Base-by-base conservation (phyloP, 2,113 vertebrate species). In the Halichoerus grypus region DNA sequence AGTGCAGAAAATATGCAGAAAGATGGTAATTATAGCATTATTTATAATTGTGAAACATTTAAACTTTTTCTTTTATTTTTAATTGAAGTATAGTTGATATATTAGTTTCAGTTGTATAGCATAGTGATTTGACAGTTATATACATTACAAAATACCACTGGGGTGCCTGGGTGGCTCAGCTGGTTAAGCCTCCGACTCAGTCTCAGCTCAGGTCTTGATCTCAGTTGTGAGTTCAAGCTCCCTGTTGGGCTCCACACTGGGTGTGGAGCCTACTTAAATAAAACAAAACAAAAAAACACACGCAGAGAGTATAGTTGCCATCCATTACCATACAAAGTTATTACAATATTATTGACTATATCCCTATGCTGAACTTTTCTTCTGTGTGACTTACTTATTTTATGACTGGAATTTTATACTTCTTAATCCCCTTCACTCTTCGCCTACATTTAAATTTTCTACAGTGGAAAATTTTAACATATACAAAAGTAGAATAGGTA, bases 1-100 rank as follows among this genome's bases (percentile, higher is more conserved):
- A 83, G 74, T 84, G 24, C 33, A 88, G 67, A 69, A 95, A 79
- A 74, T 33, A 74, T 33, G 11, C 42, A 88, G n/a, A 94, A 96
- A 96, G 36, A 63, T 95, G 51, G 16, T 69, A 85, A 80, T 86
- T 39, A 72, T 59, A 76, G 21, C 26, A 84, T 91, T 94, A 33
- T 72, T 63, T 86, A 26, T 88, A 65, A 51, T 79, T 77, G 22
- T 76, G 87, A 92, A 63, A 69, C 24, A 76, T 61, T 83, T 87
- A 46, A 93, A 72, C 61, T 77, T 94, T 88, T 39, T 22, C 7
- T 49, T 18, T 72, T 39, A 14, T 42, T 74, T 76, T 49, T 28
- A 77, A 49, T 46, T 77, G 42, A 77, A 18, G 42, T 76, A 77
- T 49, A 31, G 26, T 77, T 49, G 42, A 77, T 31, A 49, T 49